A percentile compares a stretch with the other conserved stretches of the same genome.
phyloP scores from a whole-genome alignment of 1,140 invertebrate genomes.

The Drosophila sp. region DNA sequence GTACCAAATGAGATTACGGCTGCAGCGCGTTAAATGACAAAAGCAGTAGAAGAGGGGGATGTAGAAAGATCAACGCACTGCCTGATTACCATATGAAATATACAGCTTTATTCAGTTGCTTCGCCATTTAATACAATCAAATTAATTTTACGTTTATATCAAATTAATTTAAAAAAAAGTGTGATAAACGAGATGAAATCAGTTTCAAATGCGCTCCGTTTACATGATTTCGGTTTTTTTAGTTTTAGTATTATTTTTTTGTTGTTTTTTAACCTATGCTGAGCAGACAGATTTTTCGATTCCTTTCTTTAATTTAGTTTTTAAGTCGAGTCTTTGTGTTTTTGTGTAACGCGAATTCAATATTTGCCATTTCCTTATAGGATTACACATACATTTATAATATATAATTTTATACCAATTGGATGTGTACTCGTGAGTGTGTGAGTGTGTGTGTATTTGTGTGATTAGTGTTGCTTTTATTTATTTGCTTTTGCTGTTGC shows the following conservation, averaged over 20 bases:
- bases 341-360: conserved; percentile 69
- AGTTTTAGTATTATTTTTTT: conserved; percentile 10
- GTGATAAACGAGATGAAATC: conserved; percentile 21
- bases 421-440: conserved; percentile 25
- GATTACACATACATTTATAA: conserved; percentile 62
- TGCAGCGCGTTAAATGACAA: conserved; percentile 38
- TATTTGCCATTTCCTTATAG: conserved; percentile 71
- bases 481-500: conserved; percentile 8
- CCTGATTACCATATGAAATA: conserved; percentile 74
- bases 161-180: conserved; percentile 50
- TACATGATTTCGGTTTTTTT: conserved; percentile 33
- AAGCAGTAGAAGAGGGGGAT: conserved; percentile 21
- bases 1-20: conserved; percentile 35
- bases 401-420: conserved; percentile 58
- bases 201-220: conserved; percentile 50
- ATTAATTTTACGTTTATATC: conserved; percentile 60
- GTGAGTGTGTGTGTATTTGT: conserved; percentile 24
- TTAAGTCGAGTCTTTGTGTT: conserved; percentile 78
- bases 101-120: conserved; percentile 76
- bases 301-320: conserved; percentile 41
- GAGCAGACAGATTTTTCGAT: conserved; percentile 70
- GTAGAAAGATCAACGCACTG: conserved; percentile 2
- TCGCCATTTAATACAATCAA: conserved; percentile 71
- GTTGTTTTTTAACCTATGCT: conserved; percentile 62
- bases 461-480: conserved; percentile 26